Evolutionary conservation across 2,888 invertebrate genomes (phyloP).

Genomic region (Nemotelus nigrinus): DNA sequence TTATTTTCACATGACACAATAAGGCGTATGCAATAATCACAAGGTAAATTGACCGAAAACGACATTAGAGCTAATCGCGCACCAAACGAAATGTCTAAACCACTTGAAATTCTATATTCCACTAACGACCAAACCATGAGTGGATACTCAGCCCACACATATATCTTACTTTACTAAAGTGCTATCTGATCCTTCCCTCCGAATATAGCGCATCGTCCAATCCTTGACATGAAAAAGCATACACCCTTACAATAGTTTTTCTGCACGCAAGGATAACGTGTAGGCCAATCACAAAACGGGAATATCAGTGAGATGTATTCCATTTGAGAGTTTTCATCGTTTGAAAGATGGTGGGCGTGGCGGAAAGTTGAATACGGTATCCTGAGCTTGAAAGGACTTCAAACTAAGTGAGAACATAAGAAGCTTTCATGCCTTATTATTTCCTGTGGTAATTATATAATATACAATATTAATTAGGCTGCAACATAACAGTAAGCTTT

Average conservation of each 20-base stretch:
- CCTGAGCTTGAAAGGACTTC: too few relatives aligned
- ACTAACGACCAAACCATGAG: conserved; percentile 55
- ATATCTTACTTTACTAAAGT: conserved; percentile 1
- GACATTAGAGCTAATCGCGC: too few relatives aligned
- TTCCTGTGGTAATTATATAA: too few relatives aligned
- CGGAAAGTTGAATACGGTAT: too few relatives aligned
- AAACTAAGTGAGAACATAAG: too few relatives aligned
- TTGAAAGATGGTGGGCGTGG: too few relatives aligned
- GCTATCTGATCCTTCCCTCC: conserved; percentile 40
- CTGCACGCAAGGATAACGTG: conserved; percentile 48
- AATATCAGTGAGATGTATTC: too few relatives aligned
- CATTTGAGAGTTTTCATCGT: too few relatives aligned
- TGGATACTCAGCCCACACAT: conserved; percentile 48
- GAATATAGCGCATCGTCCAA: conserved; percentile 45
- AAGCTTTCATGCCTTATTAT: too few relatives aligned
- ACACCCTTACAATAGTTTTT: conserved; percentile 32
- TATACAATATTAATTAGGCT: too few relatives aligned
- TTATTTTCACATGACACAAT: not conserved
- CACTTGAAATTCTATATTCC: conserved; percentile 65
- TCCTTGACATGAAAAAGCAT: conserved; percentile 39
- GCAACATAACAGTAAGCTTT: too few relatives aligned
- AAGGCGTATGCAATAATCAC: not conserved
- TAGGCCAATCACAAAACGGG: conserved; percentile 46
- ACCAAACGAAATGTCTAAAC: conserved; percentile 50
- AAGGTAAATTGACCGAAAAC: not conserved